These are phyloP conservation scores for Drosophila nikananu DNA, from an alignment of 1,140 invertebrate genomes.

Conservation along the genomic window DNA sequence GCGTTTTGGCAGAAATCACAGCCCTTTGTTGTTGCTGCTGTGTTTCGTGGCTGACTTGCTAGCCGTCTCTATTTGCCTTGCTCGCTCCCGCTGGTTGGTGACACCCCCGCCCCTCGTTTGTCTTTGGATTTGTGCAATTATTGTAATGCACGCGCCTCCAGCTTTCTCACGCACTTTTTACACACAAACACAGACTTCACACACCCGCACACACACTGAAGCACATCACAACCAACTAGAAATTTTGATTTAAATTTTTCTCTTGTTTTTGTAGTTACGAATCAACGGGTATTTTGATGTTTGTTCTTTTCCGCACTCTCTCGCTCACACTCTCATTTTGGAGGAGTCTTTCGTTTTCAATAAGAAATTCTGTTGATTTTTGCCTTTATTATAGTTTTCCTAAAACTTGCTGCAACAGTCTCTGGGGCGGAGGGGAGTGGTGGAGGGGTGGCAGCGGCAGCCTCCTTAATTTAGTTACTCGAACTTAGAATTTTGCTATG, in stretches of 20 bases:
- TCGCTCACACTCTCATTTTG: slow-evolving; percentile 9
- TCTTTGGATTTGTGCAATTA: slow-evolving; percentile 47
- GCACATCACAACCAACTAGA: slow-evolving; percentile 1
- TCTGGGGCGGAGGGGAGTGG: slow-evolving; percentile 14
- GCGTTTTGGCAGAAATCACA: slow-evolving; percentile 38
- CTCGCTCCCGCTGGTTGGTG: slow-evolving; percentile 13
- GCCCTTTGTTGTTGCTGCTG: slow-evolving; percentile 38
- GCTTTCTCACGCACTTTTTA: slow-evolving; percentile 38
- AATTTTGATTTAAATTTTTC: slow-evolving; percentile 18
- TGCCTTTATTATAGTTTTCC: background rate
- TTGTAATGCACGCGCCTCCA: slow-evolving; percentile 60
- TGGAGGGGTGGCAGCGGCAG: slow-evolving; percentile 25
- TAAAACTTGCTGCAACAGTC: slow-evolving; percentile 3
- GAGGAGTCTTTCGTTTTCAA: slow-evolving; percentile 41
- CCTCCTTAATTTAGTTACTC: slow-evolving; percentile 24
- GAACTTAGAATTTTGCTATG: slow-evolving; percentile 47
- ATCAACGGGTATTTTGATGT: slow-evolving; percentile 26
- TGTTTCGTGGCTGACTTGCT: background rate
- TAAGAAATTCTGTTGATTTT: slow-evolving; percentile 20
- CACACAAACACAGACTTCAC: slow-evolving; percentile 16
- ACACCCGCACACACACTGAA: slow-evolving; percentile 2
- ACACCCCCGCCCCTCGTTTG: slow-evolving; percentile 27
- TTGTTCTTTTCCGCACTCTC: slow-evolving; percentile 3
- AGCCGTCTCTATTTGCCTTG: background rate
- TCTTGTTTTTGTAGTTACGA: slow-evolving; percentile 37